These are phyloP conservation scores for Drosophila leonis DNA, from an alignment of 2,888 invertebrate species.

Conservation along the genomic window DNA sequence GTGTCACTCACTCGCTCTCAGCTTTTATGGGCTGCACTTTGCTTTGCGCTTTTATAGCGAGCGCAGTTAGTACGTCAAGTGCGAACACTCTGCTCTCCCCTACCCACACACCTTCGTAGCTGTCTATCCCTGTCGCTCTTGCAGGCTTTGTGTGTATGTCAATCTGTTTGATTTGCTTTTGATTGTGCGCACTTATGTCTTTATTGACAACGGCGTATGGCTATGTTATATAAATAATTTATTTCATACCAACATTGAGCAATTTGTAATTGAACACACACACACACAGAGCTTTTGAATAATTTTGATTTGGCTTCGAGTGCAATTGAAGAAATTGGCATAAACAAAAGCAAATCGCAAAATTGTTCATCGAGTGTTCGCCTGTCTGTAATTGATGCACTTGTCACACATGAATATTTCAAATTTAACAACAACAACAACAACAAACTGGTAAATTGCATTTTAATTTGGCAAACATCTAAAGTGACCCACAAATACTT, in stretches of 20 bases:
- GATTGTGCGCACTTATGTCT: conserved; percentile 75
- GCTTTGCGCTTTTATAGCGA: conserved; percentile 67
- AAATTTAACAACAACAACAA: conserved; percentile 10
- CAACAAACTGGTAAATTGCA: conserved; percentile 15
- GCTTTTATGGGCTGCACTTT: conserved; percentile 67
- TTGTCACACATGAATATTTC: conserved; percentile 33
- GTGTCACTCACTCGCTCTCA: background rate
- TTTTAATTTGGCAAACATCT: conserved; percentile 27
- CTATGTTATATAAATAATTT: conserved; percentile 70
- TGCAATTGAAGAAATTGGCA: conserved; percentile 49
- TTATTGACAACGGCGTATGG: conserved; percentile 67
- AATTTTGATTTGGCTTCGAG: conserved; percentile 57
- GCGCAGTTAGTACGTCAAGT: conserved; percentile 41
- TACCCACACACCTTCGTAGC: background rate
- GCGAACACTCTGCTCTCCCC: conserved; percentile 1
- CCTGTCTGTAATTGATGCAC: conserved; percentile 37
- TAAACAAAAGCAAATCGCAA: conserved; percentile 38
- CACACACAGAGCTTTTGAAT: conserved; percentile 18
- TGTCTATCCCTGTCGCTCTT: conserved; percentile 3
- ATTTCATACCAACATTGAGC: conserved; percentile 62
- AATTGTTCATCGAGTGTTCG: conserved; percentile 26
- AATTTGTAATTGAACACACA: conserved; percentile 68
- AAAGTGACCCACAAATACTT: conserved; percentile 14
- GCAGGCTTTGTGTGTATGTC: conserved; percentile 41
- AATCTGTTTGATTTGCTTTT: conserved; percentile 69